phyloP scores from a whole-genome alignment of 2,888 invertebrate genomes.

The Drosophila mimetica region DNA sequence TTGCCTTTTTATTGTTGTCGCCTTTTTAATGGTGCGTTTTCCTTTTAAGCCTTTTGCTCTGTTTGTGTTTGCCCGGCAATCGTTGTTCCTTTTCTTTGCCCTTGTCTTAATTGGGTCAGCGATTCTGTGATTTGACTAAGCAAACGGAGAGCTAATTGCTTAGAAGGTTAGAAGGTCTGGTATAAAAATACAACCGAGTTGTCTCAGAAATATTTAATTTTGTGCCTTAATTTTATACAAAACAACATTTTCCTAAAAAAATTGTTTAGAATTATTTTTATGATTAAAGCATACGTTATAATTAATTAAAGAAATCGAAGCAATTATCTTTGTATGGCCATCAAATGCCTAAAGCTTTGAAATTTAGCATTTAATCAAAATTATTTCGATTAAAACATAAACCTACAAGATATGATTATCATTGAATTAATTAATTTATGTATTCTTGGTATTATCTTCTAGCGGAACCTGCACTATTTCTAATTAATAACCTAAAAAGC shows the following conservation, averaged over 20 bases:
- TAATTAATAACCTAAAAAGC: slow-evolving; percentile 62
- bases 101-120: slow-evolving; percentile 55
- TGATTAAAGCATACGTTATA: no score
- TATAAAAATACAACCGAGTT: background rate
- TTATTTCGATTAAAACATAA: background rate
- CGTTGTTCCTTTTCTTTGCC: slow-evolving; percentile 16
- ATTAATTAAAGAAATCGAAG: no score
- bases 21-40: slow-evolving; percentile 49
- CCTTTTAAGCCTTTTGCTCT: slow-evolving; percentile 56
- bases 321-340: no score
- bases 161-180: slow-evolving; percentile 27
- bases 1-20: slow-evolving; percentile 64
- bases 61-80: slow-evolving; percentile 5
- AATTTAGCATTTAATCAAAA: background rate
- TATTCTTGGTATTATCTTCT: background rate
- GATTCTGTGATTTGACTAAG: slow-evolving; percentile 35
- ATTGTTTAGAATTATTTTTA: no score
- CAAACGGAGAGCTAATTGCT: slow-evolving; percentile 33
- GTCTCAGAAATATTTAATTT: background rate
- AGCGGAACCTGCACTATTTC: slow-evolving; percentile 27
- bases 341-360: no score
- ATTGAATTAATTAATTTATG: background rate
- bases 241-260: no score
- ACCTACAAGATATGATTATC: background rate
- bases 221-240: background rate